phyloP scores from a whole-genome alignment of 1,140 invertebrate species.

The Euschistus heros region DNA sequence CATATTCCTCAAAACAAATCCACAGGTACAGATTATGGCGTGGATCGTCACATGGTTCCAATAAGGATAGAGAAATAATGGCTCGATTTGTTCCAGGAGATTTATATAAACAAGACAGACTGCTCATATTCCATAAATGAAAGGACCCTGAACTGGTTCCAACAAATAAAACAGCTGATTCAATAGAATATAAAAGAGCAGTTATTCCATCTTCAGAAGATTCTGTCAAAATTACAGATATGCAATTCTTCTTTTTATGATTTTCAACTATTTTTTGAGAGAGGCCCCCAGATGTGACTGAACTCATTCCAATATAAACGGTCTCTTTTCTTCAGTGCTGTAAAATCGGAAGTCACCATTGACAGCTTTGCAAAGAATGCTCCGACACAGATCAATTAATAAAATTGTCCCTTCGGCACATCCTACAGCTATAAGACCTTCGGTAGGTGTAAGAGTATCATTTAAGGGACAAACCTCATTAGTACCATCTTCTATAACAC shows the following conservation, averaged over 20 bases:
- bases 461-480: conserved; percentile 4
- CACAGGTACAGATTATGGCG: conserved; percentile 7
- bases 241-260: too few species aligned
- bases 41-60: conserved; percentile 17
- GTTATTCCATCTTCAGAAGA: background rate
- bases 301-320: too few species aligned
- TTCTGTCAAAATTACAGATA: too few species aligned
- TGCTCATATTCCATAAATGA: conserved; percentile 7
- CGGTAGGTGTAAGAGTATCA: background rate
- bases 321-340: too few species aligned
- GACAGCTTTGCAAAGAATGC: conserved; percentile 4
- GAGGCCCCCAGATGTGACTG: too few species aligned
- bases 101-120: background rate
- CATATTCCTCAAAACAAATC: conserved; percentile 6
- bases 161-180: background rate
- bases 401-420: background rate
- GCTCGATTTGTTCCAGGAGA: background rate
- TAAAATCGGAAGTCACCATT: too few species aligned
- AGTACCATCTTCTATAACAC: conserved; percentile 10
- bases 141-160: conserved; percentile 1
- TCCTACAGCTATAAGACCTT: conserved; percentile 10
- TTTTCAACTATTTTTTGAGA: too few species aligned
- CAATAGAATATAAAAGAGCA: background rate
- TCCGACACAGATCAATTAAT: conserved; percentile 1
- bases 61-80: conserved; percentile 9